Evolutionary conservation across 2,797 vertebrate species (phyloP).

Genomic region (Numenius phaeopus): DNA sequence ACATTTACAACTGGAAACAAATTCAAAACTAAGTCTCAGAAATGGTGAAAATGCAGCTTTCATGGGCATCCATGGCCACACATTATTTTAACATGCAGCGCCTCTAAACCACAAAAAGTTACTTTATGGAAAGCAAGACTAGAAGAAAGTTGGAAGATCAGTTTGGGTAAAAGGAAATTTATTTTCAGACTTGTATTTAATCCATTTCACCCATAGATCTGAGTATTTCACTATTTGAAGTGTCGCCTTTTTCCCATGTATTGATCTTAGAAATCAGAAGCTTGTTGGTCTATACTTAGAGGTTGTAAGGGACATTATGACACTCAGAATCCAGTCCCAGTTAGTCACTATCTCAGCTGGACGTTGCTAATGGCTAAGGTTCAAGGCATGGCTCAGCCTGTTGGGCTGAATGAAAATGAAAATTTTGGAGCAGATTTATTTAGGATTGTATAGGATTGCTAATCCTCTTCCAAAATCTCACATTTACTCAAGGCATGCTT

Average conservation of each 20-base stretch:
- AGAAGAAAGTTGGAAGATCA: neutral
- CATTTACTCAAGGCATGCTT: neutral
- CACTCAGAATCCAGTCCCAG: neutral
- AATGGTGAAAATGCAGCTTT: neutral
- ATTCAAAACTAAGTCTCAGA: neutral
- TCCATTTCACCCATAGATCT: neutral
- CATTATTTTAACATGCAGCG: neutral
- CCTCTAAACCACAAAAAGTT: neutral
- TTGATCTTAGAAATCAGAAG: neutral
- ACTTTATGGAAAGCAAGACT: neutral
- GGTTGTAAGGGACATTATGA: neutral
- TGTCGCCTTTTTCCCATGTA: neutral
- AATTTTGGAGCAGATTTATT: neutral
- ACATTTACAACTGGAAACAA: neutral
- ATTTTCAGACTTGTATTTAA: neutral
- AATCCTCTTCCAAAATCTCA: neutral
- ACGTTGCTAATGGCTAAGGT: neutral
- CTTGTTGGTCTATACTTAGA: neutral
- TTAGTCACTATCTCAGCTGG: neutral
- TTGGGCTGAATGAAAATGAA: neutral
- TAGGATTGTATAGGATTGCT: neutral
- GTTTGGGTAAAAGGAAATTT: neutral
- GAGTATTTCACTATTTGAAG: neutral
- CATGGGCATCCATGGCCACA: rapidly evolving
- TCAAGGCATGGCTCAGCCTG: neutral